phyloP scores from a whole-genome alignment of 1,140 invertebrate species.

The Drosophila nebulosa region DNA sequence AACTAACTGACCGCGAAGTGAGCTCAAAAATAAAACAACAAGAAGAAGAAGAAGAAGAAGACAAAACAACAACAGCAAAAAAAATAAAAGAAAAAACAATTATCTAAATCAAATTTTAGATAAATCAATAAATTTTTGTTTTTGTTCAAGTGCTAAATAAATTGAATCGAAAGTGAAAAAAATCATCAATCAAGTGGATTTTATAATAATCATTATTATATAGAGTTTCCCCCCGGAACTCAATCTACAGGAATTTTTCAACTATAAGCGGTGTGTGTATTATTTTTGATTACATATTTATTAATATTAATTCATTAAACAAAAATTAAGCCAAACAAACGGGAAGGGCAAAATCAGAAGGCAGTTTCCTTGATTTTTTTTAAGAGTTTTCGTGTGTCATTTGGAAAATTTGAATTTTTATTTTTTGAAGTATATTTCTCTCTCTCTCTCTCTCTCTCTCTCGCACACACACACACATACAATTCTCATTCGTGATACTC shows the following conservation, averaged over 20 bases:
- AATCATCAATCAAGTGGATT: too few species aligned
- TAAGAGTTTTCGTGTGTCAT: too few species aligned
- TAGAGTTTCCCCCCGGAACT: background rate
- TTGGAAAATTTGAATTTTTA: background rate
- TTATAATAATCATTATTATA: too few species aligned
- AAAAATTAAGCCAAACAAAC: too few species aligned
- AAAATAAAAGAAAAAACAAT: background rate
- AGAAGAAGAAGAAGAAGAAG: background rate
- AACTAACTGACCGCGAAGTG: slow-evolving; percentile 57
- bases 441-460: too few species aligned
- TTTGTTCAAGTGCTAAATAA: slow-evolving; percentile 56
- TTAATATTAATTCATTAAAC: background rate
- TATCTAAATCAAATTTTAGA: background rate
- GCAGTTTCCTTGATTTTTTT: too few species aligned
- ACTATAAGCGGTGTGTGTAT: slow-evolving; percentile 75
- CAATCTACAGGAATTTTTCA: slow-evolving; percentile 43
- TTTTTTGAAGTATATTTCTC: background rate
- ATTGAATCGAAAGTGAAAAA: too few species aligned
- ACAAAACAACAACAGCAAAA: background rate
- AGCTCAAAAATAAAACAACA: too few species aligned
- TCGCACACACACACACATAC: too few species aligned
- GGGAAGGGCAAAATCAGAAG: background rate
- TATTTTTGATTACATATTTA: slow-evolving; percentile 55
- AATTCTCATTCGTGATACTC: slow-evolving; percentile 25
- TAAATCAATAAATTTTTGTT: background rate